A percentile compares a stretch with the other conserved stretches of the same genome.
Evolutionary conservation across 2,888 invertebrate genomes (phyloP).

Genomic region (Drosophila atripex): DNA sequence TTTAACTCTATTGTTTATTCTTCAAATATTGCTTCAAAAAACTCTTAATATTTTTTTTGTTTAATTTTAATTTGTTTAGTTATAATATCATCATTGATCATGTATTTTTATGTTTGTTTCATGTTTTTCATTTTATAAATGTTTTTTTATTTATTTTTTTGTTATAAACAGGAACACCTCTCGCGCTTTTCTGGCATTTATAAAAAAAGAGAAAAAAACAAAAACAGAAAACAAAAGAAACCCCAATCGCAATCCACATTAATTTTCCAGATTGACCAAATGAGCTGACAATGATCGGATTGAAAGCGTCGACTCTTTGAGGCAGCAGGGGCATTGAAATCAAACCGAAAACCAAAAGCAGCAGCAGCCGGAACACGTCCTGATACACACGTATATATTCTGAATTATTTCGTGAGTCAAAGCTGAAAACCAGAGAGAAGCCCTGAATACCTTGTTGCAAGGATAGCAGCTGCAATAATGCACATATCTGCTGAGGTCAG

Average conservation of each 20-base stretch:
- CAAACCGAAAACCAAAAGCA: constrained; percentile 13
- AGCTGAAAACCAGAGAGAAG: constrained; percentile 23
- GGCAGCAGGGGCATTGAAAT: constrained; percentile 17
- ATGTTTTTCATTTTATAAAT: no score
- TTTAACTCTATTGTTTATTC: no score
- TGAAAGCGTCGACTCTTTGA: constrained; percentile 40
- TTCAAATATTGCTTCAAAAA: no score
- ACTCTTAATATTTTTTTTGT: no score
- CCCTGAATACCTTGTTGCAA: constrained; percentile 39
- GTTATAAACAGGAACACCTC: neutral
- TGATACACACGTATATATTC: neutral
- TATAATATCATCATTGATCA: no score
- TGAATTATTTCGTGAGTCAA: constrained; percentile 5
- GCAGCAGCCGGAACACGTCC: neutral
- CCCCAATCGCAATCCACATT: constrained; percentile 33
- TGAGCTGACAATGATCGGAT: constrained; percentile 44
- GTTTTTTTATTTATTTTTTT: neutral
- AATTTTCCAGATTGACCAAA: constrained; percentile 42
- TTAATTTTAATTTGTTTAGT: no score
- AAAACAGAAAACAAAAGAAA: neutral
- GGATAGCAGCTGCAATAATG: constrained; percentile 85
- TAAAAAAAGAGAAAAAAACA: neutral
- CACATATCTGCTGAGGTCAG: constrained; percentile 92
- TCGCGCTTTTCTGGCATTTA: neutral
- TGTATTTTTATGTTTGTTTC: no score